phyloP scores from a whole-genome alignment of 1,140 invertebrate genomes.

The Drosophila kurseongensis region DNA sequence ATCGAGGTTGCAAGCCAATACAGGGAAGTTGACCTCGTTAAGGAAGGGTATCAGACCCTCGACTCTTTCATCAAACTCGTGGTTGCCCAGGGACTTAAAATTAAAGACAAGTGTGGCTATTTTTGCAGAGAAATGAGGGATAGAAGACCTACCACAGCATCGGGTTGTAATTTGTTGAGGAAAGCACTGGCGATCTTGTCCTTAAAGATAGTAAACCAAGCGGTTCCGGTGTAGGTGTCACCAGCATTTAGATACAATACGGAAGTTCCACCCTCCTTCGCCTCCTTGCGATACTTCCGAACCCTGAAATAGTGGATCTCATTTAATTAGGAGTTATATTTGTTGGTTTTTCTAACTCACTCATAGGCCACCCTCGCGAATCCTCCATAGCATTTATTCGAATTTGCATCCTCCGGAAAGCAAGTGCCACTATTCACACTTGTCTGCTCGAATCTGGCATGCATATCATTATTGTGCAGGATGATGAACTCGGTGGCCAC shows the following conservation, averaged over 20 bases:
- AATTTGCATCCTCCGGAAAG: constrained; percentile 85
- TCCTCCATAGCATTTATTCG: constrained; percentile 91
- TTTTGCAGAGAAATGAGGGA: no score
- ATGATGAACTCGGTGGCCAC: constrained; percentile 87
- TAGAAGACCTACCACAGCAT: constrained; percentile 91
- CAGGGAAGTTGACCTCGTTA: constrained; percentile 88
- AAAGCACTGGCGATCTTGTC: constrained; percentile 91
- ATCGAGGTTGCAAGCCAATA: constrained; percentile 92
- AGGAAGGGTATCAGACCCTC: constrained; percentile 91
- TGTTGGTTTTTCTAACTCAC: constrained; percentile 70
- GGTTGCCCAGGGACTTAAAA: constrained; percentile 94
- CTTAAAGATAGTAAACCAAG: constrained; percentile 92
- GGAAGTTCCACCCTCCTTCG: constrained; percentile 85
- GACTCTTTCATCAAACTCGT: constrained; percentile 95
- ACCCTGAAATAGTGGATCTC: constrained; percentile 81
- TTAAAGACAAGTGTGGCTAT: neutral
- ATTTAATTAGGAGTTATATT: neutral
- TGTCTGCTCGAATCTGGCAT: constrained; percentile 92
- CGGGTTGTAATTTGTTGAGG: constrained; percentile 90
- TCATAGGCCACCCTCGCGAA: constrained; percentile 90
- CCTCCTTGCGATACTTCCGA: constrained; percentile 86
- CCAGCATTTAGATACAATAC: constrained; percentile 93
- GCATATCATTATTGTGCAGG: constrained; percentile 96
- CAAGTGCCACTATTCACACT: constrained; percentile 89
- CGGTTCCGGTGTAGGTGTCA: constrained; percentile 94